phyloP scores from a whole-genome alignment of 1,140 invertebrate genomes.

The Drosophila funebris region DNA sequence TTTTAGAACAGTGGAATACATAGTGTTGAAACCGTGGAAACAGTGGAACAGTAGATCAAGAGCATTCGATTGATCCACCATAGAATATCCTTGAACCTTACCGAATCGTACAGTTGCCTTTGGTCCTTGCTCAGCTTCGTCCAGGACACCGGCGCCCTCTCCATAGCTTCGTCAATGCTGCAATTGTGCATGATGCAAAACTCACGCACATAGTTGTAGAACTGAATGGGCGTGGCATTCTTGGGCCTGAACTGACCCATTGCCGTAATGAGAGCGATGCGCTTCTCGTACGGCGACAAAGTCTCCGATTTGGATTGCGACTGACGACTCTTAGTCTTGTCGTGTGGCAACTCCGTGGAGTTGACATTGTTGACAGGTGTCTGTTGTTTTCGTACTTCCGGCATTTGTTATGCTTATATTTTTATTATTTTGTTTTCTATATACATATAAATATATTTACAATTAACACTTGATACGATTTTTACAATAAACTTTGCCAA shows the following conservation, averaged over 20 bases:
- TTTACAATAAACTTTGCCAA: slow-evolving; percentile 16
- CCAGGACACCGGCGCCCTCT: slow-evolving; percentile 42
- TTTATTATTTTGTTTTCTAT: not conserved
- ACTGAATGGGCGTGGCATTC: slow-evolving; percentile 58
- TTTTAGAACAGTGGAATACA: not conserved
- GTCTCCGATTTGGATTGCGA: not conserved
- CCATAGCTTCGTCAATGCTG: slow-evolving; percentile 65
- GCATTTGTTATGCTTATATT: not conserved
- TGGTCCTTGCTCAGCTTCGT: slow-evolving; percentile 27
- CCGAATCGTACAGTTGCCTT: slow-evolving; percentile 55
- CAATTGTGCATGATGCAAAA: slow-evolving; percentile 69
- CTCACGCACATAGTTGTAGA: slow-evolving; percentile 66
- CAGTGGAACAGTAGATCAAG: too few species aligned
- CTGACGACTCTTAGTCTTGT: not conserved
- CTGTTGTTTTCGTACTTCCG: not conserved
- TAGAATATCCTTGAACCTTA: slow-evolving; percentile 16
- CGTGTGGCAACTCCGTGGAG: too few species aligned
- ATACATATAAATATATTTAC: not conserved
- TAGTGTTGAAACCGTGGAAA: not conserved
- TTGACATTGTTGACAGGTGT: not conserved
- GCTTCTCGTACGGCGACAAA: slow-evolving; percentile 32
- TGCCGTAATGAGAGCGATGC: slow-evolving; percentile 30
- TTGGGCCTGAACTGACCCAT: slow-evolving; percentile 46
- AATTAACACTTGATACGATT: slow-evolving; percentile 25
- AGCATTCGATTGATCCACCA: too few species aligned